These are phyloP conservation scores for Leptoteleia sp. DNA, from an alignment of 1,140 invertebrate species.

Conservation along the genomic window DNA sequence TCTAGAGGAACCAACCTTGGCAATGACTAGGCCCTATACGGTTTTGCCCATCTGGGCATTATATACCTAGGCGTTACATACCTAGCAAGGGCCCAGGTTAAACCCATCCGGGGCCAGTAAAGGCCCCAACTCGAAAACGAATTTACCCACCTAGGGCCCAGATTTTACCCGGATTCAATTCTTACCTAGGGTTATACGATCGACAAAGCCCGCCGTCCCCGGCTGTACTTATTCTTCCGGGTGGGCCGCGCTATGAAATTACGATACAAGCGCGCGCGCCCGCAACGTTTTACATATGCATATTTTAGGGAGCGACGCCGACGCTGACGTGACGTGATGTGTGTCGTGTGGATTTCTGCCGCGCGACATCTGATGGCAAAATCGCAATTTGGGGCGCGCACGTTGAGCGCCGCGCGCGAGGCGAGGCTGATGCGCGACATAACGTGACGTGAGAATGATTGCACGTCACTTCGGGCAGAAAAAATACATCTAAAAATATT, in stretches of 20 bases:
- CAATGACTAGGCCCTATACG: no score
- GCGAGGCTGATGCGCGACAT: slow-evolving; percentile 67
- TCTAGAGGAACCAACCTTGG: no score
- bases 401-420: slow-evolving; percentile 59
- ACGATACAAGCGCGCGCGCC: slow-evolving; percentile 50
- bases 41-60: no score
- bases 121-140: no score
- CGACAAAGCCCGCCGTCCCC: no score
- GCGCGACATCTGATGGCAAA: slow-evolving; percentile 69
- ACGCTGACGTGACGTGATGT: slow-evolving; percentile 68
- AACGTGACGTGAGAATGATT: slow-evolving; percentile 70
- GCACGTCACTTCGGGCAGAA: slow-evolving; percentile 65
- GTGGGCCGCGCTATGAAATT: slow-evolving; percentile 28
- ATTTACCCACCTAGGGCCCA: no score
- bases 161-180: no score
- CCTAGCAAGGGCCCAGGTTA: no score
- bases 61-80: no score
- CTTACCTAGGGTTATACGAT: no score
- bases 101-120: no score
- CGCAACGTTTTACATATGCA: slow-evolving; percentile 62
- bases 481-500: slow-evolving; percentile 70
- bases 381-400: slow-evolving; percentile 65
- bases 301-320: slow-evolving; percentile 62
- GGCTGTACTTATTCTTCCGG: slow-evolving; percentile 56
- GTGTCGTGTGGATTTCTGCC: slow-evolving; percentile 67